Percentiles rank a stretch among this genome's conserved stretches.
Conservation (phyloP, 2,797 vertebrate genomes). For the Ctenosaura bakeri region DNA sequence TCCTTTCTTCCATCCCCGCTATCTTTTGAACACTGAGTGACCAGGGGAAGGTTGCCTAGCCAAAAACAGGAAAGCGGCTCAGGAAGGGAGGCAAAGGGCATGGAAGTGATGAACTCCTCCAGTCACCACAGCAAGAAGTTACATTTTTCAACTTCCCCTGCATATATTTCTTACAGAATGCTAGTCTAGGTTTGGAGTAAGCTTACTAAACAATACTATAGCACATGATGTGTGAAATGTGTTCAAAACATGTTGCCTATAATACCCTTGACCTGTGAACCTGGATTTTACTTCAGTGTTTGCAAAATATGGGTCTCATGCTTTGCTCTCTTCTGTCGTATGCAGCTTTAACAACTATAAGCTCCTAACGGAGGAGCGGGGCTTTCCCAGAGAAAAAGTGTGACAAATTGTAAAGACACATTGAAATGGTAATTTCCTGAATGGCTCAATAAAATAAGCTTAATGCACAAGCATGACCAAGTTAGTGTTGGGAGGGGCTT, state of each 20-base stretch:
- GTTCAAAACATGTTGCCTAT: neutral
- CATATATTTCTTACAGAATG: no score
- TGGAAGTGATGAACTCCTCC: no score
- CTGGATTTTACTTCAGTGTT: neutral
- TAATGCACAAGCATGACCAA: conserved; percentile 70
- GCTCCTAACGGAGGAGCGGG: conserved; percentile 50
- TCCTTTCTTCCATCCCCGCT: no score
- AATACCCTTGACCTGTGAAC: neutral
- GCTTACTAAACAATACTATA: no score
- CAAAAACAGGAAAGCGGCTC: no score
- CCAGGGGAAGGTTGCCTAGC: no score
- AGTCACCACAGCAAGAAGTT: no score
- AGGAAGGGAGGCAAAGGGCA: no score
- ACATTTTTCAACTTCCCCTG: no score
- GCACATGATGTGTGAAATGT: neutral
- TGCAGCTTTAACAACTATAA: conserved; percentile 61
- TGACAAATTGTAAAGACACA: conserved; percentile 73
- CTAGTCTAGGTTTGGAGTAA: no score
- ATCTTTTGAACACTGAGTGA: no score
- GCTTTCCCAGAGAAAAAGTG: conserved; percentile 68
- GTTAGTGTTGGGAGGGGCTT: conserved; percentile 50
- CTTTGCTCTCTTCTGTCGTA: neutral
- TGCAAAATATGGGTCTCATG: neutral
- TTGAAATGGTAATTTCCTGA: conserved; percentile 77
- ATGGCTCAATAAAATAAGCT: conserved; percentile 76